Base-by-base conservation (phyloP, 1,140 invertebrate species). In the Apis florea region DNA sequence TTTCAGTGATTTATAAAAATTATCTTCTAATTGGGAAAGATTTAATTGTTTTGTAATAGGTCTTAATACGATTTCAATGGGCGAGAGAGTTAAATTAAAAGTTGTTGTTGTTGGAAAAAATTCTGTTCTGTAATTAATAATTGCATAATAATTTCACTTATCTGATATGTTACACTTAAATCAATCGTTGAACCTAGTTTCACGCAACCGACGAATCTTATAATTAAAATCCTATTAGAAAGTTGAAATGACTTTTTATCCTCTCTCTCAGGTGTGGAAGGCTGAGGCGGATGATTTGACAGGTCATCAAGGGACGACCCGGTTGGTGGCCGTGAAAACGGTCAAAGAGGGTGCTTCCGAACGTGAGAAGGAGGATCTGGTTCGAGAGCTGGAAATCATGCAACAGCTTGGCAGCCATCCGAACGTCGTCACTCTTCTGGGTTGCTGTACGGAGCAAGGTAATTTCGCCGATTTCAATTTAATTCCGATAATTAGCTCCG, bases 371-470 rank as follows among this genome's bases (percentile, higher is more conserved):
- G 96, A 97, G 82, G 97, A 97, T 89, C 93, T 97, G 53, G 93
- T 97, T 49, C 95, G 96, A 24, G 96, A 97, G 89, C 95, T 97
- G 73, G 95, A 95, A 86, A 97, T 98, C 74, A 97, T 98, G 97
- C 96, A 97, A 91, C 96, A 97, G 89, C 94, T 98, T 61, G 97
- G 97, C 58, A 96, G 96, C 15, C 97, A 98, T 94, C 96, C 96
- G 10, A 98, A 98, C 92, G 97, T 98, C 83, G 97, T 98, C 21
- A 97, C 97, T 0, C 94, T 98, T 63, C 94, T 98, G 3, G 97
- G 97, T 68, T 97, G 97, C 89, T 98, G 97, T 89, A 97, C 97
- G 15, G 96, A 97, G 90, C 96, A 96, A 94, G 96, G 97, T 97
- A 87, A 90, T 89, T 83, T 21, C 24, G 6, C 53, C 8, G 8